These are phyloP conservation scores for Caenorhabditis virilis DNA, from an alignment of 2,888 invertebrate genomes.

Conservation along the genomic window DNA sequence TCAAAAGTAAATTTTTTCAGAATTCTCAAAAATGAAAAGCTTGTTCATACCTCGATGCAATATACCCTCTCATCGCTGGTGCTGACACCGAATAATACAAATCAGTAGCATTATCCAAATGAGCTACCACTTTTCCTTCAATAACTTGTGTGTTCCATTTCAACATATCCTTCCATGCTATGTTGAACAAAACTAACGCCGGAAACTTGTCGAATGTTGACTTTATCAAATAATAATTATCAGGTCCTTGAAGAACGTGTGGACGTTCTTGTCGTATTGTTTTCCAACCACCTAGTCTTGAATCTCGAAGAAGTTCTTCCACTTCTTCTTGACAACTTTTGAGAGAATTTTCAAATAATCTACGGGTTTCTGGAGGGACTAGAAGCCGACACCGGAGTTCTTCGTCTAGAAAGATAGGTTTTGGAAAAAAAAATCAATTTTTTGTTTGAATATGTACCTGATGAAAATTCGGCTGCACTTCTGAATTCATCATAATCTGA, in stretches of 20 bases:
- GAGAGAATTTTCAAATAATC: slow-evolving; percentile 30
- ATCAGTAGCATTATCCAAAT: slow-evolving; percentile 53
- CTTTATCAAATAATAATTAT: slow-evolving; percentile 51
- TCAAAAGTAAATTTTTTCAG: no score
- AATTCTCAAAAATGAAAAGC: no score
- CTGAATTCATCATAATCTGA: slow-evolving; percentile 47
- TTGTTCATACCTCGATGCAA: slow-evolving; percentile 58
- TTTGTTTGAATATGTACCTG: slow-evolving; percentile 14
- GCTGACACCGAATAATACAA: slow-evolving; percentile 57
- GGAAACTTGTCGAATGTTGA: slow-evolving; percentile 43
- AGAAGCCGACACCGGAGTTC: slow-evolving; percentile 23
- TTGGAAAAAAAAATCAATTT: no score
- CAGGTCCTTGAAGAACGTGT: slow-evolving; percentile 41
- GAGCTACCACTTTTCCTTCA: slow-evolving; percentile 46
- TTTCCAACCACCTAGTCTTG: slow-evolving; percentile 43
- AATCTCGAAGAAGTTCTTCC: slow-evolving; percentile 34
- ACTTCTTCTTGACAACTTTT: slow-evolving; percentile 27
- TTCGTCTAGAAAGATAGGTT: slow-evolving; percentile 24
- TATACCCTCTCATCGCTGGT: slow-evolving; percentile 63
- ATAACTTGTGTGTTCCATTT: slow-evolving; percentile 58
- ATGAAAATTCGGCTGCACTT: slow-evolving; percentile 44
- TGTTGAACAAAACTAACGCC: slow-evolving; percentile 45
- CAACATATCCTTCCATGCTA: slow-evolving; percentile 56
- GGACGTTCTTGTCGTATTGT: slow-evolving; percentile 16
- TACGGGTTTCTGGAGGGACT: slow-evolving; percentile 31